phyloP scores from a whole-genome alignment of 1,140 invertebrate species.

The Sycophila sp. region DNA sequence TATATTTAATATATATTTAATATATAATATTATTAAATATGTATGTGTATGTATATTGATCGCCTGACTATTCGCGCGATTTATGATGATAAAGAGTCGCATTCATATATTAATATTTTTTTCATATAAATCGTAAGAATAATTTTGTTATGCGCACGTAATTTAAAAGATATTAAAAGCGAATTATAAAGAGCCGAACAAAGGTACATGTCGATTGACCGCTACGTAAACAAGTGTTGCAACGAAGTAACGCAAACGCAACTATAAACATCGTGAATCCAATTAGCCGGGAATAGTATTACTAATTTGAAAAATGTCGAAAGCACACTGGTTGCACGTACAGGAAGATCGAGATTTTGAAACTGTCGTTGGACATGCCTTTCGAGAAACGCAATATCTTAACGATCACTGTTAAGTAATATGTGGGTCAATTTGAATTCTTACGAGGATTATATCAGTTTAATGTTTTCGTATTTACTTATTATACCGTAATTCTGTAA shows the following conservation, averaged over 20 bases:
- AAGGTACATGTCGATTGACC: not conserved
- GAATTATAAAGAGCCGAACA: not conserved
- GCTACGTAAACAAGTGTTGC: not conserved
- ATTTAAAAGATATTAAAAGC: conserved; percentile 33
- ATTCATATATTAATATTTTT: not conserved
- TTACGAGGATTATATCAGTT: not conserved
- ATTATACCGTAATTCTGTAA: too few relatives aligned
- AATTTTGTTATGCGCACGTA: not conserved
- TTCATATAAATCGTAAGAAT: not conserved
- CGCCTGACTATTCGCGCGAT: too few relatives aligned
- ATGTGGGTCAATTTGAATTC: not conserved
- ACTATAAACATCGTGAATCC: not conserved
- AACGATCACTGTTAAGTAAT: not conserved
- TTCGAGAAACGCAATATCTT: not conserved
- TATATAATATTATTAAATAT: too few relatives aligned
- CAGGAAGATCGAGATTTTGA: not conserved
- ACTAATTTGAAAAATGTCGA: not conserved
- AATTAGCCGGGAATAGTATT: not conserved
- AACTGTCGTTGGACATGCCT: not conserved
- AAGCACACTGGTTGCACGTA: not conserved
- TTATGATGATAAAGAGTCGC: not conserved
- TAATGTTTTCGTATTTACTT: not conserved
- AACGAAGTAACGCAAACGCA: not conserved
- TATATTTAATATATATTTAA: too few relatives aligned
- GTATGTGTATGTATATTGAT: too few relatives aligned